Conservation (phyloP, 2,797 vertebrate species). For the Cynodonichthys magdalenae region DNA sequence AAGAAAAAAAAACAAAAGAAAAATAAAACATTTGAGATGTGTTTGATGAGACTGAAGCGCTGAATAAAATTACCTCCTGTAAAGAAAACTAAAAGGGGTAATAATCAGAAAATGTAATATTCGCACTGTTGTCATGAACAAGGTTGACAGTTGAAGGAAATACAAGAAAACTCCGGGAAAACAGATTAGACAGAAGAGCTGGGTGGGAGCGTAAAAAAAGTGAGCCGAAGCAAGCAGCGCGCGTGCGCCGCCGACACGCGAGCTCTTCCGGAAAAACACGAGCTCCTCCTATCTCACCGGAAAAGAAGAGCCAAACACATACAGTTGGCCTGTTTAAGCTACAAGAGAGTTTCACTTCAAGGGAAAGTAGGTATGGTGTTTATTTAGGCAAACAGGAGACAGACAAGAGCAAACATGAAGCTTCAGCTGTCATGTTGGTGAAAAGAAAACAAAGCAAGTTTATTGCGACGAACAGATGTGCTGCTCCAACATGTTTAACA, state of each 20-base stretch:
- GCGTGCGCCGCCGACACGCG: neutral
- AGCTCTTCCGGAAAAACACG: neutral
- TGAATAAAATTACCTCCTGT: neutral
- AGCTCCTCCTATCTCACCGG: conserved; percentile 33
- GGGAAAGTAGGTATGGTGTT: neutral
- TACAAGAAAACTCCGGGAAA: neutral
- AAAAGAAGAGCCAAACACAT: neutral
- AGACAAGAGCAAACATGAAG: neutral
- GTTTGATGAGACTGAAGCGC: too few relatives aligned
- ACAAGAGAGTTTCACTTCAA: accelerated
- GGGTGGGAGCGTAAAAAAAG: neutral
- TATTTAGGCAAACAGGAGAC: neutral
- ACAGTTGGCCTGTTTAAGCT: neutral
- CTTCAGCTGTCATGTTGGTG: neutral
- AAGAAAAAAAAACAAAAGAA: too few relatives aligned
- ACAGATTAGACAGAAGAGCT: neutral
- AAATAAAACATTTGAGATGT: too few relatives aligned
- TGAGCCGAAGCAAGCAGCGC: neutral
- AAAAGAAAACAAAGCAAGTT: too few relatives aligned
- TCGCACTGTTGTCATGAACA: neutral
- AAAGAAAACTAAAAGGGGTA: neutral
- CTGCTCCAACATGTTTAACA: too few relatives aligned
- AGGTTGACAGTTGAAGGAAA: accelerated
- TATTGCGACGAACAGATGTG: too few relatives aligned
- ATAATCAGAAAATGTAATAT: neutral